Evolutionary conservation across 1,140 invertebrate genomes (phyloP), one percentile per base, ranked within the genome.

Genomic region (Rhizoglyphus robini): DNA sequence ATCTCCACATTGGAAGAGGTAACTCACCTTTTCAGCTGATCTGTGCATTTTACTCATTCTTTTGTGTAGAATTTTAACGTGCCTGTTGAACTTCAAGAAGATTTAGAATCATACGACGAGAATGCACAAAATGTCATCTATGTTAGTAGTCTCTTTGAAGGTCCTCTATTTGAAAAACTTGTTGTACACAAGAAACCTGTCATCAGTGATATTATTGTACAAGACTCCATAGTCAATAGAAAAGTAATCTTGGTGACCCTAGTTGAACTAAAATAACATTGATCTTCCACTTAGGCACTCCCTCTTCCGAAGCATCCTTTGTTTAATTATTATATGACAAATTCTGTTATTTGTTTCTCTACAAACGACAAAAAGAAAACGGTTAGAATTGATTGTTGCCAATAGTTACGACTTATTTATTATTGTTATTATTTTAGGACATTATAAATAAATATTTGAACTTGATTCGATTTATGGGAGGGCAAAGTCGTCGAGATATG

Each of bases 381-480:
- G 29, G 46, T 57, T 38, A 63, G 1, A 38, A 23, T 62, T 30
- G 11, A 63, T 36, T 65, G 31, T 41, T 29, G 66, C 47, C n/a
- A 32, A 61, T 38, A 4, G 1, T 54, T 66, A 30, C 49, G 5
- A 4, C 18, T 2, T 34, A 32, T 34, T 46, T 18, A 34, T 59
- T 58, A 4, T 29, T 11, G 29, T 29, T 46, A 1, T 2, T 64
- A 34, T 36, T 57, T 13, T 46, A 67, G 66, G 11, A 23, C 25
- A 27, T 48, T 2, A 47, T 46, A 2, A 63, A 67, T 54, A 13
- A 25, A 11, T 63, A 67, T 67, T 29, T 68, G 15, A 60, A 48
- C 49, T 25, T 62, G 23, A 47, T 66, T 30, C 59, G 66, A 23
- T 68, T 58, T 49, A 68, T 68, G 68, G 66, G 60, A 32, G 68